Evolutionary conservation across 2,888 invertebrate genomes (phyloP).

Genomic region (Allygus modestus): DNA sequence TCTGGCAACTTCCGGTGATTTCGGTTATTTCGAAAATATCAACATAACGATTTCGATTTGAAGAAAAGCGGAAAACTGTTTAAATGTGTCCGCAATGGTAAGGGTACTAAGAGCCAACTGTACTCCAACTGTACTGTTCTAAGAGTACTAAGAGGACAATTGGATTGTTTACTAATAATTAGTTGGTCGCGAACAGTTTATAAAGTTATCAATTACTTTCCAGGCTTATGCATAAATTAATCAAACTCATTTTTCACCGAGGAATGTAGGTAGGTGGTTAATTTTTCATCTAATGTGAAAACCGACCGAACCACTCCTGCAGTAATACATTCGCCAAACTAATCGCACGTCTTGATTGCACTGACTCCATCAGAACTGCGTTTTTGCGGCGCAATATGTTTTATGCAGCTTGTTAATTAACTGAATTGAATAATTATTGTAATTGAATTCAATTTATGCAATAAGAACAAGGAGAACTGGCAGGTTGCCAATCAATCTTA

Average conservation of each 20-base stretch:
- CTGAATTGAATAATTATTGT: slow-evolving; percentile 41
- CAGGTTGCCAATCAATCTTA: slow-evolving; percentile 8
- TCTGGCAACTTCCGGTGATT: no score
- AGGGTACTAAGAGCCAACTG: no score
- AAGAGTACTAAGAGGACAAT: no score
- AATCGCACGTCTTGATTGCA: neutral
- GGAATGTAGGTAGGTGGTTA: slow-evolving; percentile 31
- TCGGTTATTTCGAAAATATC: no score
- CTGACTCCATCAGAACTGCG: neutral
- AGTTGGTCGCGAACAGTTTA: neutral
- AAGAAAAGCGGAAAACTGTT: no score
- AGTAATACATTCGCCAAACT: neutral
- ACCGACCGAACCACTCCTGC: neutral
- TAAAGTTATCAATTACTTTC: slow-evolving; percentile 1
- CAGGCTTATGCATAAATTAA: slow-evolving; percentile 36
- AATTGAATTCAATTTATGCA: slow-evolving; percentile 43
- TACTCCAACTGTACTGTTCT: no score
- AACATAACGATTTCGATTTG: no score
- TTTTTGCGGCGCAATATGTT: slow-evolving; percentile 35
- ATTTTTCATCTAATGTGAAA: slow-evolving; percentile 30
- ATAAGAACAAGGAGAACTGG: slow-evolving; percentile 35
- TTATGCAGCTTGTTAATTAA: slow-evolving; percentile 41
- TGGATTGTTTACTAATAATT: no score
- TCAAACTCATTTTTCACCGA: slow-evolving; percentile 5
- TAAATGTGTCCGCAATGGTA: no score